Conservation (phyloP, 92 coral and sea anemone species). For the Umimayanthus kanabou region DNA sequence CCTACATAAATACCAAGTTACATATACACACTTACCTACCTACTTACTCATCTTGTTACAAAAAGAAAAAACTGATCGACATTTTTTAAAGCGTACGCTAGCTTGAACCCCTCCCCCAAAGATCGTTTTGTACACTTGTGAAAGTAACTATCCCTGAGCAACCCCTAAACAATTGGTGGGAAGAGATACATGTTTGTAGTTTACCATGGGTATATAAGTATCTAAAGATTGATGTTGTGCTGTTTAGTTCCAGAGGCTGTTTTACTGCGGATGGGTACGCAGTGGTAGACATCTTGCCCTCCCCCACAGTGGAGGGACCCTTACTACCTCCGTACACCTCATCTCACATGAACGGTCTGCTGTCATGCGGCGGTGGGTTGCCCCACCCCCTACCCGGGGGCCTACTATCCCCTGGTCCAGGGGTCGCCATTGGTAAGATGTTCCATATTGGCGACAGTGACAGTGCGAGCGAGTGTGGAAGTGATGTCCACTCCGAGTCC, state of each 20-base stretch:
- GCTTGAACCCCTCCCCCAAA: no score
- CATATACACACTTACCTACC: no score
- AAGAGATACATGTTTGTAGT: no score
- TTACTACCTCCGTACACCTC: conserved; percentile 21
- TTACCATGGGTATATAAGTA: background rate
- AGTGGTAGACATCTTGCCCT: conserved; percentile 65
- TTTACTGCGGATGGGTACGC: conserved; percentile 74
- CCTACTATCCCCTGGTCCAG: conserved; percentile 34
- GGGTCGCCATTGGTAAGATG: conserved; percentile 51
- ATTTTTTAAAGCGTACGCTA: no score
- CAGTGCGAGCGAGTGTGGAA: conserved; percentile 86
- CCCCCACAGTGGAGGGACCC: conserved; percentile 43
- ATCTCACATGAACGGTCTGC: conserved; percentile 41
- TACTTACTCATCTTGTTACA: no score
- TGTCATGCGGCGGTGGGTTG: background rate
- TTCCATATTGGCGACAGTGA: conserved; percentile 71
- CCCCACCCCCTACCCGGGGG: conserved; percentile 29
- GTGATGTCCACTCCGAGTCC: conserved; percentile 63
- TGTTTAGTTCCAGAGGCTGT: conserved; percentile 69
- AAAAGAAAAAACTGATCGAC: no score
- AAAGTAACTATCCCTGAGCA: no score
- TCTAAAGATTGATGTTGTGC: background rate
- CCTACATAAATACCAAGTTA: no score
- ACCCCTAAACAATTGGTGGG: no score
- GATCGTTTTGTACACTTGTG: no score